Percentiles rank a stretch among this genome's conserved stretches.
phyloP scores from a whole-genome alignment of 2,797 vertebrate species.

The Poeciliopsis gracilis region DNA sequence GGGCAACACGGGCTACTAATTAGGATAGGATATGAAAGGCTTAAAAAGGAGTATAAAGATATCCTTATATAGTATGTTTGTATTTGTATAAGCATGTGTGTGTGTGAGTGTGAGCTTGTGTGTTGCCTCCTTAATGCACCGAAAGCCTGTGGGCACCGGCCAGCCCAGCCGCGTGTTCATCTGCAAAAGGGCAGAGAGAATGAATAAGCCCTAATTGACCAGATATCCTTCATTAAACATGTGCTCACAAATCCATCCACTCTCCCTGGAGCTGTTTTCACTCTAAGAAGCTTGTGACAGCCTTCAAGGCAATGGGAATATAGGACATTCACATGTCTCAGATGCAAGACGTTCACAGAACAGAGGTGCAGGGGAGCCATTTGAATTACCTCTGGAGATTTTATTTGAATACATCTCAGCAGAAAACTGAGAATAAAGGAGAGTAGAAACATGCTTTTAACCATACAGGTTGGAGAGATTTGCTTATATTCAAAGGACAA shows the following conservation, averaged over 20 bases:
- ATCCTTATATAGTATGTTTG: constrained; percentile 44
- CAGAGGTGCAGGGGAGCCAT: constrained; percentile 24
- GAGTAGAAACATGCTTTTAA: constrained; percentile 4
- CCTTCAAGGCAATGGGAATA: constrained; percentile 30
- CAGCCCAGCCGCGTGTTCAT: constrained; percentile 60
- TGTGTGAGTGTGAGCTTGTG: constrained; percentile 34
- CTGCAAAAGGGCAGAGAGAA: constrained; percentile 77
- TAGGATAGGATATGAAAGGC: constrained; percentile 51
- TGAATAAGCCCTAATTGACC: constrained; percentile 80
- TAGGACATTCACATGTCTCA: constrained; percentile 35
- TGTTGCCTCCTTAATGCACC: constrained; percentile 68
- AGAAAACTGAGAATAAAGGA: constrained; percentile 12
- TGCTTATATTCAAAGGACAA: constrained; percentile 42
- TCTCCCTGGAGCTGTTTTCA: constrained; percentile 59
- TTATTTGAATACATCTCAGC: constrained; percentile 37
- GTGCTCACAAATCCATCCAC: constrained; percentile 66
- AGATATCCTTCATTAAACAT: constrained; percentile 80
- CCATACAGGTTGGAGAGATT: constrained; percentile 18
- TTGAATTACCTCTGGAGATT: constrained; percentile 36
- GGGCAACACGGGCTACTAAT: constrained; percentile 60
- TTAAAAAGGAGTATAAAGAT: constrained; percentile 66
- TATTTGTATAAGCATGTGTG: constrained; percentile 29
- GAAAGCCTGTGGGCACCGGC: constrained; percentile 70
- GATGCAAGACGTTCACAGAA: constrained; percentile 28
- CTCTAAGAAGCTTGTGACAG: constrained; percentile 51